Base-by-base conservation (phyloP, 2,113 vertebrate species). In the Microcebus tavaratra region DNA sequence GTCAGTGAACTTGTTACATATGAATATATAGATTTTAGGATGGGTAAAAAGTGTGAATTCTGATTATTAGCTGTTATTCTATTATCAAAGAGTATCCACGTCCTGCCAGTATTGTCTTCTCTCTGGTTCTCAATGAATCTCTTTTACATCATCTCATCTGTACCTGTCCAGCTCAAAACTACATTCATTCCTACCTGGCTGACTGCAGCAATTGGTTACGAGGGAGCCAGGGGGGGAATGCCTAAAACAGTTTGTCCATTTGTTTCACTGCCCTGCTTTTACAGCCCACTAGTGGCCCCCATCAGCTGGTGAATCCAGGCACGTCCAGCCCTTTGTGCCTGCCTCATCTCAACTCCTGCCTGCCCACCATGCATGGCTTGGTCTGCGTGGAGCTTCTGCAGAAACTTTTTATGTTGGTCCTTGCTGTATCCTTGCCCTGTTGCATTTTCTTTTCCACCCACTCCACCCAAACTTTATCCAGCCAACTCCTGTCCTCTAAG, bases 1-100 rank as follows among this genome's bases (percentile, higher is more conserved):
- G 50, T 82, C 92, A 93, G 1, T 95, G 79, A 97, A 73, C 55
- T 78, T 80, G 57, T 70, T 73, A 57, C 39, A 55, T 50, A 76
- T 70, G 25, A 67, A 25, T 86, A 53, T 36, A 29, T 45, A 75
- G 50, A 67, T 50, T 73, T 90, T 6, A 50, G 63, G 20, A 45
- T 25, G 20, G 61, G 59, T 65, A 50, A 79, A 57, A 48, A 39
- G 45, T 80, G 45, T 90, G 91, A 76, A 12, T 93, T 59, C 91
- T 86, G 36, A 78, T 65, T 57, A 27, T 57, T 42, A 88, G 55
- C 88, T 73, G 10, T 59, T 48, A 65, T 4, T 87, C 53, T 65
- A 0, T 63, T 55, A 5, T 23, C 34, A 50, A 86, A 65, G 48
- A 18, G 4, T 81, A n/a, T 45, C 59, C 82, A 27, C 6, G 21